Percentiles rank a stretch among this genome's conserved stretches.
Evolutionary conservation across 2,888 invertebrate genomes (phyloP).

Genomic region (Torymus tubicola): DNA sequence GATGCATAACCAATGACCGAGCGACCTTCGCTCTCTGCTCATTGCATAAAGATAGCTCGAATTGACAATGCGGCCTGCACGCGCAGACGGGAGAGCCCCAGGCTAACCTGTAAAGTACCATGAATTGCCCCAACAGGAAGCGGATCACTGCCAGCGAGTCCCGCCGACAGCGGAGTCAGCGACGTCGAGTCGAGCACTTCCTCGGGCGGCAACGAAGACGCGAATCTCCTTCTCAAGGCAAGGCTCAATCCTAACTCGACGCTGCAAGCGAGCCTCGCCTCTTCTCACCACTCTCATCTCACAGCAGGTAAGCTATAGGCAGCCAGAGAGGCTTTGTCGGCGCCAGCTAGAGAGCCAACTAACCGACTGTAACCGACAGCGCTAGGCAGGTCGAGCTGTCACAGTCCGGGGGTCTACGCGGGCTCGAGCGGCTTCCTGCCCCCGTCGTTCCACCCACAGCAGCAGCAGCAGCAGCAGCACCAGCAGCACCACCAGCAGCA

Average conservation of each 20-base stretch:
- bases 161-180: slow-evolving; percentile 97
- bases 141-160: slow-evolving; percentile 97
- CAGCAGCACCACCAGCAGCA: slow-evolving; percentile 73
- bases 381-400: slow-evolving; percentile 63
- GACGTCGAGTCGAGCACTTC: slow-evolving; percentile 96
- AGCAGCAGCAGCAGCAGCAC: slow-evolving; percentile 74
- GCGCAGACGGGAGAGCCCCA: too few relatives aligned
- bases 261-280: slow-evolving; percentile 72
- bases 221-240: slow-evolving; percentile 83
- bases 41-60: slow-evolving; percentile 75
- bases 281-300: slow-evolving; percentile 73
- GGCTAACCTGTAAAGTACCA: too few relatives aligned
- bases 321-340: too few relatives aligned
- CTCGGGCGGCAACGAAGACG: slow-evolving; percentile 79
- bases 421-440: slow-evolving; percentile 73
- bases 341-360: too few relatives aligned
- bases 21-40: slow-evolving; percentile 69
- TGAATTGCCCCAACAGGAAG: slow-evolving; percentile 65
- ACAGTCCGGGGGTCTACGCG: slow-evolving; percentile 74
- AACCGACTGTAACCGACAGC: slow-evolving; percentile 14
- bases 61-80: slow-evolving; percentile 64
- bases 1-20: slow-evolving; percentile 74
- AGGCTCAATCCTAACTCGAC: slow-evolving; percentile 85
- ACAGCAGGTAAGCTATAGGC: slow-evolving; percentile 69
- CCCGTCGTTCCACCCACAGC: slow-evolving; percentile 72